These are phyloP conservation scores for Anoura caudifer DNA, from an alignment of 2,113 vertebrate genomes.

Conservation along the genomic window DNA sequence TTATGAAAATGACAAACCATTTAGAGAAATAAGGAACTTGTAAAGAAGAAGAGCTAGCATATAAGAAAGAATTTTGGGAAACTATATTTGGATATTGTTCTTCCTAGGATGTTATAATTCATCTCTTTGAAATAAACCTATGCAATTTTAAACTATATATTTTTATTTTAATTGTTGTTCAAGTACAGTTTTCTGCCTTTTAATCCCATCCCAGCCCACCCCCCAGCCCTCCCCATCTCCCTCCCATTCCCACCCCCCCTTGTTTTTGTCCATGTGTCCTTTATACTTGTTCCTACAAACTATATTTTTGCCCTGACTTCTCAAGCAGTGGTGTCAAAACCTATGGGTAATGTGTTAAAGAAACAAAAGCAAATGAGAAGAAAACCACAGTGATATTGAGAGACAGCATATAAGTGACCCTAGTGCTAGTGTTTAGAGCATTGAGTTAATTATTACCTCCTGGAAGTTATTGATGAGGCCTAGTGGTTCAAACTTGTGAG, in stretches of 20 bases:
- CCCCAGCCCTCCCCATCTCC: too few relatives aligned
- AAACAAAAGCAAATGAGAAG: not conserved
- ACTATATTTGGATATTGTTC: not conserved
- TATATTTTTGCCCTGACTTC: not conserved
- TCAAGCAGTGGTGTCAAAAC: not conserved
- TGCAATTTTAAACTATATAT: not conserved
- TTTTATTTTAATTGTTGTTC: too few relatives aligned
- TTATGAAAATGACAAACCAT: not conserved
- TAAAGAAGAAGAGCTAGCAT: not conserved
- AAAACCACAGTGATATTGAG: not conserved
- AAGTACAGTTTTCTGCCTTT: too few relatives aligned
- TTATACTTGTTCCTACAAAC: too few relatives aligned
- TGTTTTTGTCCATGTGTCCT: too few relatives aligned
- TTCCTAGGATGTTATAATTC: not conserved
- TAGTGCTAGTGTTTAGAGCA: not conserved
- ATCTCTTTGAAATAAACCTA: slow-evolving; percentile 8
- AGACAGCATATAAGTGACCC: not conserved
- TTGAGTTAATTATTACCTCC: slow-evolving; percentile 45
- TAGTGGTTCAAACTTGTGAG: not conserved
- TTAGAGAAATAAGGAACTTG: not conserved
- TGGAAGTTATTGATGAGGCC: slow-evolving; percentile 22
- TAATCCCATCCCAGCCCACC: too few relatives aligned
- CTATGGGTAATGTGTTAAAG: not conserved
- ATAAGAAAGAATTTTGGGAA: not conserved
- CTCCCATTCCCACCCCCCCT: too few relatives aligned